A percentile compares a stretch with the other conserved stretches of the same genome.
phyloP scores from a whole-genome alignment of 2,888 invertebrate genomes.

The Erannis defoliaria region DNA sequence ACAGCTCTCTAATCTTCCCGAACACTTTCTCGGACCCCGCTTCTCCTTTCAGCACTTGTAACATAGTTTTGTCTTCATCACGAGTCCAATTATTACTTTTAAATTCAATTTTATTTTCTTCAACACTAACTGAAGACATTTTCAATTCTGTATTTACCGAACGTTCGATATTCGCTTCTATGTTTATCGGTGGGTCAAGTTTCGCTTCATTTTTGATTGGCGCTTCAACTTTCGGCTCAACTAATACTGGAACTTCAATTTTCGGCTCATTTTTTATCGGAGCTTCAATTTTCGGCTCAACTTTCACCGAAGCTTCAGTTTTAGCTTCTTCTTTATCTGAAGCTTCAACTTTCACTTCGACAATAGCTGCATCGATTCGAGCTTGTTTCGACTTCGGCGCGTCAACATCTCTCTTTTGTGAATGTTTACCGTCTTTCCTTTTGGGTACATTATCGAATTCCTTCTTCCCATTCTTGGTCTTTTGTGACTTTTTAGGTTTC shows the following conservation, averaged over 20 bases:
- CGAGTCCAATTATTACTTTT: constrained; percentile 89
- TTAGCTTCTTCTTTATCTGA: constrained; percentile 5
- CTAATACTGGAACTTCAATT: constrained; percentile 22
- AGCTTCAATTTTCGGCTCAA: constrained; percentile 36
- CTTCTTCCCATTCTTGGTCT: constrained; percentile 59
- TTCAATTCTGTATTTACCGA: constrained; percentile 23
- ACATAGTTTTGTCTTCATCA: constrained; percentile 93
- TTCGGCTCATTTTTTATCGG: constrained; percentile 40
- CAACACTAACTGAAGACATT: constrained; percentile 48
- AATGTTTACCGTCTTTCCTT: constrained; percentile 58
- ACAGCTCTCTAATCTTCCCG: constrained; percentile 80
- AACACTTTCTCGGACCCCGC: constrained; percentile 88
- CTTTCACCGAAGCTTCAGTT: constrained; percentile 6
- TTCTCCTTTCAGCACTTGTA: constrained; percentile 91
- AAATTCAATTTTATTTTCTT: constrained; percentile 49
- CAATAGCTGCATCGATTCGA: constrained; percentile 57
- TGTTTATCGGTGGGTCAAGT: background rate
- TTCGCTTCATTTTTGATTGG: constrained; percentile 49
- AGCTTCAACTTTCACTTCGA: constrained; percentile 24
- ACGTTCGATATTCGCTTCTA: constrained; percentile 60
- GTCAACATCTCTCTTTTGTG: constrained; percentile 53
- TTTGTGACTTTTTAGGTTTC: constrained; percentile 60
- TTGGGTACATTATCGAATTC: constrained; percentile 51
- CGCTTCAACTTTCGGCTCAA: constrained; percentile 2
- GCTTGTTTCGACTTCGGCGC: constrained; percentile 59